These are phyloP conservation scores for Coregonus ussuriensis DNA, from an alignment of 2,797 vertebrate genomes.

Conservation along the genomic window DNA sequence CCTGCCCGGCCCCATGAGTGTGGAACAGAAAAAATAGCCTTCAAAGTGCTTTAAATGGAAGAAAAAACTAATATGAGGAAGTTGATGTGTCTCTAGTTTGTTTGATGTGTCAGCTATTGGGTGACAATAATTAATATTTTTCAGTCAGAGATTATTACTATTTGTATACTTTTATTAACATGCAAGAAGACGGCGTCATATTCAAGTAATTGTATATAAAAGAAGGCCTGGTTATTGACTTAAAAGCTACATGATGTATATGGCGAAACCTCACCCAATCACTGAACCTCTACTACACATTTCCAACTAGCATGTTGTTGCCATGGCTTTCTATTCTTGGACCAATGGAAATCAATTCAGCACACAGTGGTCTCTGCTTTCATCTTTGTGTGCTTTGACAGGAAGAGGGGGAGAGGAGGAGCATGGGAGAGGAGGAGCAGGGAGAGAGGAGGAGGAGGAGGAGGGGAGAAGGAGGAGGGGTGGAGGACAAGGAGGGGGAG, in stretches of 20 bases:
- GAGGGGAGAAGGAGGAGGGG: too few relatives aligned
- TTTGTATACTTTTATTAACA: background rate
- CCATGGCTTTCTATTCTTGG: constrained; percentile 1
- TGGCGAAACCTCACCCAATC: background rate
- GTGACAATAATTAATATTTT: background rate
- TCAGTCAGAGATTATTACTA: background rate
- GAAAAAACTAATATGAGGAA: background rate
- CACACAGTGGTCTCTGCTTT: background rate
- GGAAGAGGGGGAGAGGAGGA: too few relatives aligned
- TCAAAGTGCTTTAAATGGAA: background rate
- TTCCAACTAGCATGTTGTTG: background rate
- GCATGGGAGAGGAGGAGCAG: too few relatives aligned
- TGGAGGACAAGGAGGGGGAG: too few relatives aligned
- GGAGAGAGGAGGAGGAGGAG: too few relatives aligned
- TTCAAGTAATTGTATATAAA: background rate
- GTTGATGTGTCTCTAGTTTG: background rate
- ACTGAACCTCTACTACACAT: constrained; percentile 2
- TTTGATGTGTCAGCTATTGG: background rate
- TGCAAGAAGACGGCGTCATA: background rate
- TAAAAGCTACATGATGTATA: background rate
- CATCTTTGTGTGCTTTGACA: background rate
- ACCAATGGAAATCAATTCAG: constrained; percentile 4
- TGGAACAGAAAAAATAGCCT: background rate
- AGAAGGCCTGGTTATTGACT: background rate
- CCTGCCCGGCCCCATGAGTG: constrained; percentile 14